These are phyloP conservation scores for Sitta carolinensis DNA, from an alignment of 2,797 vertebrate genomes.

Conservation along the genomic window DNA sequence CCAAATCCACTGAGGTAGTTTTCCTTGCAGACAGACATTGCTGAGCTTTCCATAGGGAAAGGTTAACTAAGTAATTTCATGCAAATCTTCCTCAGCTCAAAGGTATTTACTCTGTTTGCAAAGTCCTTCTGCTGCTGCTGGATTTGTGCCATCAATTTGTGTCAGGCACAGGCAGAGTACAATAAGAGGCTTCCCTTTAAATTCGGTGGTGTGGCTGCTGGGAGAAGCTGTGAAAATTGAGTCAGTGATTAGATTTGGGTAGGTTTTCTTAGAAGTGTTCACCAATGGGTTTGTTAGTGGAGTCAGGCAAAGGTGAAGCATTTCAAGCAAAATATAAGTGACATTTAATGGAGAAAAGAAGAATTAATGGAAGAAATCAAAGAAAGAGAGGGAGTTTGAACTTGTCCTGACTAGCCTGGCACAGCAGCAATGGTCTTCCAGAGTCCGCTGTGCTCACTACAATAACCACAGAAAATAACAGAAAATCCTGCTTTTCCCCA, in stretches of 20 bases:
- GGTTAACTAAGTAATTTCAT: background rate
- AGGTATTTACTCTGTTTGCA: background rate
- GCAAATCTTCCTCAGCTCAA: background rate
- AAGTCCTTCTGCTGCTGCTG: constrained; percentile 11
- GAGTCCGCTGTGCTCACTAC: background rate
- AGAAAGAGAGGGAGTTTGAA: background rate
- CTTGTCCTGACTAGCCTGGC: background rate
- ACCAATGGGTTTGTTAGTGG: background rate
- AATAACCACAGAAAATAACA: background rate
- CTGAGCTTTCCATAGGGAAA: background rate
- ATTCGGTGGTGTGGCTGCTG: background rate
- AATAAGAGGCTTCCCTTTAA: background rate
- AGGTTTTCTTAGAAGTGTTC: background rate
- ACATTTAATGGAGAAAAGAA: background rate
- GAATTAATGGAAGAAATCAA: background rate
- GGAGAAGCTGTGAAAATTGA: background rate
- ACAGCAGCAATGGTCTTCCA: background rate
- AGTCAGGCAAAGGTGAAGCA: background rate
- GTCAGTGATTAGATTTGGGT: background rate
- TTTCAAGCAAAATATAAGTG: background rate
- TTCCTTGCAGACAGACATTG: background rate
- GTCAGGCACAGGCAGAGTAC: background rate
- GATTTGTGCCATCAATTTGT: background rate
- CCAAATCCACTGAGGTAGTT: background rate
- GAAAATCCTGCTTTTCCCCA: background rate